These are phyloP conservation scores for Corbicula japonica DNA, from an alignment of 2,888 invertebrate genomes.

Conservation along the genomic window DNA sequence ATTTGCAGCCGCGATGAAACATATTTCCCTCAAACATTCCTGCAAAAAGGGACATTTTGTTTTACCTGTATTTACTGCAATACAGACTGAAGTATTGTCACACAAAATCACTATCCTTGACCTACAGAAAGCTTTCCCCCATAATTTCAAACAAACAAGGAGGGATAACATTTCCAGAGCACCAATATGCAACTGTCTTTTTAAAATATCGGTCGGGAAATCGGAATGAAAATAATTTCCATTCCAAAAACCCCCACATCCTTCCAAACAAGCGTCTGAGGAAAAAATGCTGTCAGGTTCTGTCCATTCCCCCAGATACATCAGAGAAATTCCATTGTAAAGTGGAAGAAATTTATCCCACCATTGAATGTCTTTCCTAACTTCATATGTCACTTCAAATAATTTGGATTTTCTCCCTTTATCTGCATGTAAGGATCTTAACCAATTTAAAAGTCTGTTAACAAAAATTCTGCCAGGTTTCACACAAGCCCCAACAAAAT, in stretches of 20 bases:
- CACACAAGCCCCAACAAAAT: constrained; percentile 50
- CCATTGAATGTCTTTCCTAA: constrained; percentile 31
- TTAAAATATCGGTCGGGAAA: constrained; percentile 4
- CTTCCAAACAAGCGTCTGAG: constrained; percentile 35
- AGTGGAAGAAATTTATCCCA: constrained; percentile 41
- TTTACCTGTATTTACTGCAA: constrained; percentile 30
- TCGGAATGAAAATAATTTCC: constrained; percentile 1
- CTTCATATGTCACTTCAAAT: constrained; percentile 10
- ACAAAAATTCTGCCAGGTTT: constrained; percentile 28
- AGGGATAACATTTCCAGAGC: constrained; percentile 39
- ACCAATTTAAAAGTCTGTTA: constrained; percentile 14
- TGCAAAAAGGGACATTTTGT: constrained; percentile 36
- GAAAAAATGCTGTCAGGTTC: constrained; percentile 35
- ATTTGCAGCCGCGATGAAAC: constrained; percentile 28
- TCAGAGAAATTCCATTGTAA: constrained; percentile 42
- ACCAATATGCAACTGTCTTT: constrained; percentile 22
- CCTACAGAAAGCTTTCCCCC: constrained; percentile 15
- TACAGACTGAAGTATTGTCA: constrained; percentile 31
- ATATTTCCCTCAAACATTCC: constrained; percentile 45
- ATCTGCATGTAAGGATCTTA: neutral
- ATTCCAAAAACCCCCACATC: constrained; percentile 42
- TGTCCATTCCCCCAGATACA: constrained; percentile 36
- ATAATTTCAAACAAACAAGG: constrained; percentile 31
- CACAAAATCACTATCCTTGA: constrained; percentile 23
- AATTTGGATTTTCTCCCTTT: neutral